Evolutionary conservation across 2,888 invertebrate species (phyloP).

Genomic region (Meghimatium bilineatum): DNA sequence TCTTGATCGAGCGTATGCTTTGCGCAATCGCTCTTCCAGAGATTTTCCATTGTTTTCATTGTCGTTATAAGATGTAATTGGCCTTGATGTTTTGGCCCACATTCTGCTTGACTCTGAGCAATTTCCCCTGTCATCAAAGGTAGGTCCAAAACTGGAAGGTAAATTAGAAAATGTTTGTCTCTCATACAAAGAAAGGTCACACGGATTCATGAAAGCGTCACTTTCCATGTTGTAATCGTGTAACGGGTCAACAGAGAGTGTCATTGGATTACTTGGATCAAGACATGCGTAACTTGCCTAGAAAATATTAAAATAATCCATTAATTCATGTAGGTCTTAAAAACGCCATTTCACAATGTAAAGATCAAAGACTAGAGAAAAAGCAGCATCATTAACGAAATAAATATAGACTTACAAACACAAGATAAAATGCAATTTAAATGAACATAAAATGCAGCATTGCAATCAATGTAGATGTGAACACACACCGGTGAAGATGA

Average conservation of each 20-base stretch:
- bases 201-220: conserved; percentile 1
- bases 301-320: not conserved
- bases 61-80: conserved; percentile 5
- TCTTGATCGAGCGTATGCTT: conserved; percentile 31
- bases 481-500: too few species aligned
- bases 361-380: not conserved
- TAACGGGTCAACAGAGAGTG: conserved; percentile 36
- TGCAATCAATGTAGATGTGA: too few species aligned
- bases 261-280: conserved; percentile 44
- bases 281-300: conserved; percentile 48
- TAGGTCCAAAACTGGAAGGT: conserved; percentile 10
- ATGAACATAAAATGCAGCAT: too few species aligned
- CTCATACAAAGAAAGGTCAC: conserved; percentile 23
- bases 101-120: conserved; percentile 19
- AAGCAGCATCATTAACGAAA: not conserved
- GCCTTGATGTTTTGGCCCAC: conserved; percentile 15
- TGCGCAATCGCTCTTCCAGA: conserved; percentile 34
- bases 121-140: conserved; percentile 4
- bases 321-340: not conserved
- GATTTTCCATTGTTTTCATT: not conserved
- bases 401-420: too few species aligned
- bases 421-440: too few species aligned
- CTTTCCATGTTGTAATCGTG: conserved; percentile 21
- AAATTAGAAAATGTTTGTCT: conserved; percentile 22
- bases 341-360: too few species aligned